phyloP scores from a whole-genome alignment of 2,113 vertebrate species.

The Nesogale talazaci region DNA sequence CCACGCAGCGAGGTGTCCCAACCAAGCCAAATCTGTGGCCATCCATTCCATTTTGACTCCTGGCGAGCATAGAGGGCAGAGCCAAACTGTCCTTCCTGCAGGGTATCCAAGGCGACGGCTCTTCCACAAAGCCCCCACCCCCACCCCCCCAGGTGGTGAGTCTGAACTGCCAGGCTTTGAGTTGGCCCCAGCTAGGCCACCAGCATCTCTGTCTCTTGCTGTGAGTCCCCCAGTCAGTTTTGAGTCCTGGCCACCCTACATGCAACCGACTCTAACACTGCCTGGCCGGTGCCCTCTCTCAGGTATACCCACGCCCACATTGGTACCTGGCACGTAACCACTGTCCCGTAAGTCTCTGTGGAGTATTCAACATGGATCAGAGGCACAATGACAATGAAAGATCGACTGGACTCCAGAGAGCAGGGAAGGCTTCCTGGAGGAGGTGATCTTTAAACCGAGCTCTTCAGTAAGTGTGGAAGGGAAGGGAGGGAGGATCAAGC shows the following conservation, averaged over 20 bases:
- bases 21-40: not conserved
- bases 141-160: not conserved
- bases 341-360: not conserved
- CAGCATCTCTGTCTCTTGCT: not conserved
- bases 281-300: too few species aligned
- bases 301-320: not conserved
- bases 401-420: not conserved
- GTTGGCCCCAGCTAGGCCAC: not conserved
- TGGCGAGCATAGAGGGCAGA: not conserved
- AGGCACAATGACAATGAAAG: too few species aligned
- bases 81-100: not conserved
- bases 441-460: not conserved
- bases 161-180: not conserved
- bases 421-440: not conserved
- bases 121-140: not conserved
- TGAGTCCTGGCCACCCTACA: not conserved
- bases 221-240: not conserved
- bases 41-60: not conserved
- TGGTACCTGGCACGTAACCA: not conserved
- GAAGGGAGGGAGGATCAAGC: not conserved
- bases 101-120: not conserved
- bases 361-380: not conserved
- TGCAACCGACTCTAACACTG: too few species aligned
- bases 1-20: not conserved
- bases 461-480: not conserved